phyloP scores from a whole-genome alignment of 2,113 vertebrate genomes.

The Dasyprocta punctata region DNA sequence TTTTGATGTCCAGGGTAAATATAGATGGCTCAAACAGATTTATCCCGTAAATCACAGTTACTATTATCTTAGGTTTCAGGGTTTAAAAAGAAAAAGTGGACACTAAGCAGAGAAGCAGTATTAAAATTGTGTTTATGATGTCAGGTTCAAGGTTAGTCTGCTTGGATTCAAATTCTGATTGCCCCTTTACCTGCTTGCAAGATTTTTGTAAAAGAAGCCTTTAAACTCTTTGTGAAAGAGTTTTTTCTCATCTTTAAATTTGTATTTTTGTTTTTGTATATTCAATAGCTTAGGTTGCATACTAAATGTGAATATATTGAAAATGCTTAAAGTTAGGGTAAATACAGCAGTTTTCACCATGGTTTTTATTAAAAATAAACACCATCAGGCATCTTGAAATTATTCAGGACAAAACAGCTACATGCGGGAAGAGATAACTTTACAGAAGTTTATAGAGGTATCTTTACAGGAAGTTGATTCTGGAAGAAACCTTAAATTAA shows the following conservation, averaged over 20 bases:
- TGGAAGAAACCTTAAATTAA: not conserved
- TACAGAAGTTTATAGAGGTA: not conserved
- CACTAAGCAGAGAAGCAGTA: not conserved
- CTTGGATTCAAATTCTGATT: not conserved
- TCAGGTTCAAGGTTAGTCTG: not conserved
- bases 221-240: not conserved
- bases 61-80: not conserved
- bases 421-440: not conserved
- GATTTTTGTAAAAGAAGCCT: not conserved
- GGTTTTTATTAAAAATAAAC: not conserved
- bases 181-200: not conserved
- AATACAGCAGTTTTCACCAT: not conserved
- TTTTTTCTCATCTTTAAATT: conserved; percentile 17
- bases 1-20: conserved; percentile 62
- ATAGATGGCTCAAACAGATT: not conserved
- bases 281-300: not conserved
- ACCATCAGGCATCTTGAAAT: not conserved
- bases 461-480: not conserved
- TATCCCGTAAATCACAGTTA: not conserved
- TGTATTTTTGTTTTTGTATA: not conserved
- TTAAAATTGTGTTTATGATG: not conserved
- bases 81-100: conserved; percentile 22
- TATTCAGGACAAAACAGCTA: not conserved
- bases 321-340: not conserved
- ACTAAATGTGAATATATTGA: not conserved